Evolutionary conservation across 2,797 vertebrate genomes (phyloP).

Genomic region (Corythornis leucogaster): DNA sequence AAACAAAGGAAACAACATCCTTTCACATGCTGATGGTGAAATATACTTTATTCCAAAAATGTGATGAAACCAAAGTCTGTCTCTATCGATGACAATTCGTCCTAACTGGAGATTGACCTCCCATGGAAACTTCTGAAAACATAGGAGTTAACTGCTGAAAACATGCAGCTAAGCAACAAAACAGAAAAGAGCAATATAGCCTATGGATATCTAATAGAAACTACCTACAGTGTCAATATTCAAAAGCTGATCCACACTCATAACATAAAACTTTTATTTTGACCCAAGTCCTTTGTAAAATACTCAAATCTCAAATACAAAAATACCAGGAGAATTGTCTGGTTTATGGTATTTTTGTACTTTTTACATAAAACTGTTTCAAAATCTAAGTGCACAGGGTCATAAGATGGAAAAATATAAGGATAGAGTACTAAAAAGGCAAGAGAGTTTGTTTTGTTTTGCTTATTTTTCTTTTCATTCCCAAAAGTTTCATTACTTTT

Average conservation of each 20-base stretch:
- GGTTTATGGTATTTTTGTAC: not conserved
- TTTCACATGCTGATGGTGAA: not conserved
- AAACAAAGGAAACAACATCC: constrained; percentile 22
- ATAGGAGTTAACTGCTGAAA: not conserved
- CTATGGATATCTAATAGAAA: not conserved
- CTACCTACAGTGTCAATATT: not conserved
- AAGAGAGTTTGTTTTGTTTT: not conserved
- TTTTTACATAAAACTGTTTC: not conserved
- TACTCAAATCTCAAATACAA: not conserved
- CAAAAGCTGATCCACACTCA: not conserved
- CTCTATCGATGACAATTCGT: not conserved
- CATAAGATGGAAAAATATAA: not conserved
- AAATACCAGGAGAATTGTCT: not conserved
- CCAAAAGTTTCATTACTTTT: not conserved
- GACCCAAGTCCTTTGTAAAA: not conserved
- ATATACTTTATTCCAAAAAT: not conserved
- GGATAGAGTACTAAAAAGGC: not conserved
- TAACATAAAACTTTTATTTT: not conserved
- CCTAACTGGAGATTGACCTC: not conserved
- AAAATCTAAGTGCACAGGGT: not conserved
- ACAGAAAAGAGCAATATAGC: not conserved
- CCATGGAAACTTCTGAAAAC: not conserved
- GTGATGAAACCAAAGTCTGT: not conserved
- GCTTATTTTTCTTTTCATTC: not conserved
- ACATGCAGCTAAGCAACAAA: not conserved